Base-by-base conservation (phyloP, 2,113 vertebrate species). In the Pterocles gutturalis region DNA sequence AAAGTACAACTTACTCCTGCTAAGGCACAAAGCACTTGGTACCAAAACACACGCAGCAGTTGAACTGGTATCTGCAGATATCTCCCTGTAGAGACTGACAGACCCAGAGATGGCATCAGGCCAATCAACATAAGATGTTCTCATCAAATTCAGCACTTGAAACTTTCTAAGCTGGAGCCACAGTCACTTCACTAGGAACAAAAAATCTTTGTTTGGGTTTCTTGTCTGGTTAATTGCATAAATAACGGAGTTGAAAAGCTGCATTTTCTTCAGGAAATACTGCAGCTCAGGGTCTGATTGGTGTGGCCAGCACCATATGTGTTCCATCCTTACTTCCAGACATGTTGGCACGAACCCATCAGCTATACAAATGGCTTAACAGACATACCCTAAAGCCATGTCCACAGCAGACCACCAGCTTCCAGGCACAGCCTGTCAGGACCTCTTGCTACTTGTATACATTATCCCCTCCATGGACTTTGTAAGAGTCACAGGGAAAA, bases 191-290 rank as follows among this genome's bases (percentile, higher is more conserved):
- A 6, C 60, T 78, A 66, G 38, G 66, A 82, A 62, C 49, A 83
- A 81, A 81, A 79, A 34, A 41, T 36, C 36, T 76, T 87, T 75
- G 38, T 87, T 93, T 83, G 77, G 67, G 41, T 91, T 95, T 93
- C 89, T 96, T 36, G 28, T 46, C 85, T 67, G 29, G 43, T 55
- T 81, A 79, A 73, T 46, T 61, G 22, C 48, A 72, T 53, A 85
- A 61, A 38, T 43, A 34, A 61, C 4, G 18, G 6, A 6, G 21
- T 25, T 21, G 38, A 66, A 83, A 77, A 77, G 10, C 34, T 61
- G 8, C 17, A 11, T 86, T 90, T 78, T 53, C 66, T 79, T 45
- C 33, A 25, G 73, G 43, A 79, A 55, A 31, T 15, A 29, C 46
- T 22, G 28, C 45, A 28, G 49, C 70, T n/a, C 46, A 8, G 34